Percentiles rank a stretch among this genome's conserved stretches.
Conservation (phyloP, 1,140 invertebrate genomes). For the Galleria mellonella region DNA sequence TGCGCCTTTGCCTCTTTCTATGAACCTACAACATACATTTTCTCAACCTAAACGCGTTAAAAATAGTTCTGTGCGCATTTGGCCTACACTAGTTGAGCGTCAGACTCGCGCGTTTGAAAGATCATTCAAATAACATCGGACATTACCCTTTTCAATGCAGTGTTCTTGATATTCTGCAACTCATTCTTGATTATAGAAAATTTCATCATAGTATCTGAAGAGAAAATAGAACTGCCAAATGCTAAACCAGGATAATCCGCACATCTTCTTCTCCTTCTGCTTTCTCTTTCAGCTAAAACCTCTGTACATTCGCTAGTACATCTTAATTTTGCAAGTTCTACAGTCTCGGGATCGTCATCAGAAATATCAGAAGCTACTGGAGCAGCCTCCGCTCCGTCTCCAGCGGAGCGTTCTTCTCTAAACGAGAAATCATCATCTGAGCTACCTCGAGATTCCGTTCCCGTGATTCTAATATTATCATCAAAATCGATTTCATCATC, state of each 20-base stretch:
- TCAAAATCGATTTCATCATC: slow-evolving; percentile 58
- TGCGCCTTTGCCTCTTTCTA: slow-evolving; percentile 21
- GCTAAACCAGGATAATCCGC: slow-evolving; percentile 94
- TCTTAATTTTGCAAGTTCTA: slow-evolving; percentile 85
- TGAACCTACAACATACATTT: slow-evolving; percentile 32
- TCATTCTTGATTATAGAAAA: slow-evolving; percentile 97
- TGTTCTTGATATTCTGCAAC: slow-evolving; percentile 97
- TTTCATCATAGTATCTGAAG: slow-evolving; percentile 98
- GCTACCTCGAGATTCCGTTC: slow-evolving; percentile 45
- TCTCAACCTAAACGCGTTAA: slow-evolving; percentile 46
- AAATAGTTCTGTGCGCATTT: slow-evolving; percentile 68
- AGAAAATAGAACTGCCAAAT: slow-evolving; percentile 93
- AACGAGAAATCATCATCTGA: slow-evolving; percentile 64
- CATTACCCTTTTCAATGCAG: slow-evolving; percentile 95
- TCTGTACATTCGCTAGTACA: slow-evolving; percentile 92
- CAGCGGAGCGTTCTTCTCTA: slow-evolving; percentile 57
- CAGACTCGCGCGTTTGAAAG: slow-evolving; percentile 33
- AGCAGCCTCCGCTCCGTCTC: slow-evolving; percentile 53
- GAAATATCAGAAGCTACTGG: slow-evolving; percentile 46
- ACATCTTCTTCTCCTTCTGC: slow-evolving; percentile 83
- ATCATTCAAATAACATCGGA: slow-evolving; percentile 48
- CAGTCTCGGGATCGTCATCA: slow-evolving; percentile 83
- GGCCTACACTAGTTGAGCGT: slow-evolving; percentile 36
- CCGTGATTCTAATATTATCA: slow-evolving; percentile 35
- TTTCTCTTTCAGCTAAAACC: slow-evolving; percentile 88